phyloP scores from a whole-genome alignment of 2,888 invertebrate genomes.

The Nezara viridula region DNA sequence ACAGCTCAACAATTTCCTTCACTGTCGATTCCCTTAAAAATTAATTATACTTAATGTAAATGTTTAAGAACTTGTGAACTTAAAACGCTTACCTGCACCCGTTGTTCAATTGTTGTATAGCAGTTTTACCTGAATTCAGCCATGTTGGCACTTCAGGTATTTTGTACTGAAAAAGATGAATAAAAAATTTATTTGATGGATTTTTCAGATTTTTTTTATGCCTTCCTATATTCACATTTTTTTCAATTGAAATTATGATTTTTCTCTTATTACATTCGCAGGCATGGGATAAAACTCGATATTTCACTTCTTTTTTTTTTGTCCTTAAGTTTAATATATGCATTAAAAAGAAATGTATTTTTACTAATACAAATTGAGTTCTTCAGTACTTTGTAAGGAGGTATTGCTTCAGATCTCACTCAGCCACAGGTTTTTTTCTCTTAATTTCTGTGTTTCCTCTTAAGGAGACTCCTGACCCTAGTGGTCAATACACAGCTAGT shows the following conservation, averaged over 20 bases:
- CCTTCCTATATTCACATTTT: neutral
- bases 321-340: too few relatives aligned
- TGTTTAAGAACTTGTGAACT: neutral
- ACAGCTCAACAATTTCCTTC: neutral
- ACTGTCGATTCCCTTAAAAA: neutral
- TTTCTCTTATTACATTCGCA: neutral
- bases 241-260: neutral
- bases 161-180: slow-evolving; percentile 27
- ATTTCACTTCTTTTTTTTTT: too few relatives aligned
- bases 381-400: too few relatives aligned
- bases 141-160: neutral
- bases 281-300: too few relatives aligned
- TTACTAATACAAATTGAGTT: too few relatives aligned
- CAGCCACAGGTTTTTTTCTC: too few relatives aligned
- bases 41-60: neutral
- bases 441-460: too few relatives aligned
- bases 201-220: neutral
- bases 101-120: neutral
- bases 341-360: too few relatives aligned
- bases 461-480: too few relatives aligned
- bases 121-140: neutral
- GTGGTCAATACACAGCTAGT: too few relatives aligned
- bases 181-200: slow-evolving; percentile 19
- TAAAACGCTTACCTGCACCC: slow-evolving; percentile 39
- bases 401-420: too few relatives aligned